Evolutionary conservation across 1,140 invertebrate species (phyloP).

Genomic region (Lasioglossum baleicum): DNA sequence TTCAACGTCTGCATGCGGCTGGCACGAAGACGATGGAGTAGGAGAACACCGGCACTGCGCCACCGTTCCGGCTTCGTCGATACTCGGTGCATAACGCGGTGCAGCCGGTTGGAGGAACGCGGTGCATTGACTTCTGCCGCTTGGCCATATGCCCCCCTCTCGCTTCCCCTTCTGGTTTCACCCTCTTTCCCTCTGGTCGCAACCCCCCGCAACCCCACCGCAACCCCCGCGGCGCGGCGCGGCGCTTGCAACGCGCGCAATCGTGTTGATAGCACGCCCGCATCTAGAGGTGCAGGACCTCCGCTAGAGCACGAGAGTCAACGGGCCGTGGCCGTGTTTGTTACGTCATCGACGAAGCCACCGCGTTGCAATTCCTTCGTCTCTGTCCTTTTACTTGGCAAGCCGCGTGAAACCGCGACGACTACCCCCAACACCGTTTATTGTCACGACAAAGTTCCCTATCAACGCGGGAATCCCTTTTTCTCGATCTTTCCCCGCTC

Average conservation of each 20-base stretch:
- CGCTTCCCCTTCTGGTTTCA: too few species aligned
- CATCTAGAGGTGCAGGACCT: not conserved
- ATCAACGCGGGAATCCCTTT: not conserved
- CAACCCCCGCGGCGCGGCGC: not conserved
- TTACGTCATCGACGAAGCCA: constrained; percentile 25
- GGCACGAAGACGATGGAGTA: constrained; percentile 22
- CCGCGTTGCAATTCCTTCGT: not conserved
- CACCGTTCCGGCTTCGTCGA: constrained; percentile 51
- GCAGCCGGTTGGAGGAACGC: constrained; percentile 16
- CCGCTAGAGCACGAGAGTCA: not conserved
- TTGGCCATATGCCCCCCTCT: not conserved
- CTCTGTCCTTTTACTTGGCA: not conserved
- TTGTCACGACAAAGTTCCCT: not conserved
- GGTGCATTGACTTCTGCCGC: constrained; percentile 55
- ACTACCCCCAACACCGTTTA: not conserved
- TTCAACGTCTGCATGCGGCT: constrained; percentile 43
- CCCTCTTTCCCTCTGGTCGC: too few species aligned
- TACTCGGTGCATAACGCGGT: constrained; percentile 23
- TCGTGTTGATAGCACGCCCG: constrained; percentile 36
- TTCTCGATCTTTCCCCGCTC: not conserved
- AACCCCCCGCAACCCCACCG: too few species aligned
- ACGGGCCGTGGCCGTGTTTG: not conserved
- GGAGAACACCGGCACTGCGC: constrained; percentile 56
- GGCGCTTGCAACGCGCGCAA: constrained; percentile 32
- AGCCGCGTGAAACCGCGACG: constrained; percentile 13